These are phyloP conservation scores for Phragmatobia fuliginosa DNA, from an alignment of 2,888 invertebrate species.

Conservation along the genomic window DNA sequence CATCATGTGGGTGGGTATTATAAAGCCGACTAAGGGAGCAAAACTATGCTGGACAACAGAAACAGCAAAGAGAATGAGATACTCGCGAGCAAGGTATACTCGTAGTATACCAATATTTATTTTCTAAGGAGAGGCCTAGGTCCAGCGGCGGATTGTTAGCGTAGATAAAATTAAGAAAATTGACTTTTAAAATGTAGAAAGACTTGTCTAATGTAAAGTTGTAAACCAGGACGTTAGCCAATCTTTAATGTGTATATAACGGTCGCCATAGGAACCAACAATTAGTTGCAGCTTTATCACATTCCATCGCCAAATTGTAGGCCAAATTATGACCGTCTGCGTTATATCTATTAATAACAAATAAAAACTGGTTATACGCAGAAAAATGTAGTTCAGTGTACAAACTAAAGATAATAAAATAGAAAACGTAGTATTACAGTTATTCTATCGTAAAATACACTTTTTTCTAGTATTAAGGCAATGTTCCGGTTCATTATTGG, in stretches of 20 bases:
- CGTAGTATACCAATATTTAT: too few species aligned
- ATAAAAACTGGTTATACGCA: slow-evolving; percentile 45
- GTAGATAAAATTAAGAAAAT: not conserved
- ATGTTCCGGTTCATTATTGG: slow-evolving; percentile 49
- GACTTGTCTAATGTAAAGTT: not conserved
- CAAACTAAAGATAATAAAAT: slow-evolving; percentile 48
- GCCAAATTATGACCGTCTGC: slow-evolving; percentile 26
- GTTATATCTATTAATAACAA: slow-evolving; percentile 42
- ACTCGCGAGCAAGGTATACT: too few species aligned
- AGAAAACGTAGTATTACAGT: slow-evolving; percentile 57
- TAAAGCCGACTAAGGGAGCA: too few species aligned
- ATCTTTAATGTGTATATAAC: slow-evolving; percentile 8
- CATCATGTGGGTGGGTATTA: too few species aligned
- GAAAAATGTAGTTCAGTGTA: slow-evolving; percentile 49
- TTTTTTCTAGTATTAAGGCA: slow-evolving; percentile 44
- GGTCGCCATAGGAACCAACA: slow-evolving; percentile 12
- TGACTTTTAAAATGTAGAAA: not conserved
- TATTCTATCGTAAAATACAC: slow-evolving; percentile 58
- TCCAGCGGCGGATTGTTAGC: too few species aligned
- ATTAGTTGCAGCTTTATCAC: slow-evolving; percentile 34
- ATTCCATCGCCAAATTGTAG: slow-evolving; percentile 33
- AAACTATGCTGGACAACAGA: too few species aligned
- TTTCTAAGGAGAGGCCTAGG: too few species aligned
- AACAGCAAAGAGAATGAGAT: too few species aligned
- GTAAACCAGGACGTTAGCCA: not conserved